Evolutionary conservation across 2,113 vertebrate species (phyloP).

Genomic region (Platysteira castanea): DNA sequence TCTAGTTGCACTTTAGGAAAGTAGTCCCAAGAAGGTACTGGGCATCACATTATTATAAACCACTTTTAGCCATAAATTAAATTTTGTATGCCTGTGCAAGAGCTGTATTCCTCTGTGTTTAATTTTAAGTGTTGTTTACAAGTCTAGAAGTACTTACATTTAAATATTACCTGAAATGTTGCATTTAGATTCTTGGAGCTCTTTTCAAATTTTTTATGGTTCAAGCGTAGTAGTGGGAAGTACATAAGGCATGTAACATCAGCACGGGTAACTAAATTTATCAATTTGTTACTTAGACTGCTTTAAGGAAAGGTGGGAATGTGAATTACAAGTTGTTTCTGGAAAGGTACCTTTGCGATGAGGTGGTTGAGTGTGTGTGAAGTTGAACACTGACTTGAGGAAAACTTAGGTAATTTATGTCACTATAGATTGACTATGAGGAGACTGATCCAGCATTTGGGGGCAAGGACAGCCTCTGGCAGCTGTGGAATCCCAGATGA

Average conservation of each 20-base stretch:
- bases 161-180: not conserved
- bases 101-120: not conserved
- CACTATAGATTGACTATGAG: not conserved
- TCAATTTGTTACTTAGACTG: not conserved
- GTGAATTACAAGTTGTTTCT: not conserved
- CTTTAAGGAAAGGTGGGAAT: not conserved
- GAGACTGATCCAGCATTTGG: not conserved
- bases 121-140: not conserved
- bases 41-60: not conserved
- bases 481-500: not conserved
- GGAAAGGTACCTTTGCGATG: not conserved
- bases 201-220: not conserved
- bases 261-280: not conserved
- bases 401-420: not conserved
- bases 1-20: not conserved
- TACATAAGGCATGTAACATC: not conserved
- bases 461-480: constrained; percentile 15
- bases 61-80: not conserved
- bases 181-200: not conserved
- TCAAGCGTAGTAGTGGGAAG: not conserved
- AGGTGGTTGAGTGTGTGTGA: not conserved
- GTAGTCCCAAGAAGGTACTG: not conserved
- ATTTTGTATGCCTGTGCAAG: not conserved
- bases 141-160: not conserved
- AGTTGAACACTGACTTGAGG: not conserved